These are phyloP conservation scores for Dermatemys mawii DNA, from an alignment of 2,113 vertebrate genomes.

Conservation along the genomic window DNA sequence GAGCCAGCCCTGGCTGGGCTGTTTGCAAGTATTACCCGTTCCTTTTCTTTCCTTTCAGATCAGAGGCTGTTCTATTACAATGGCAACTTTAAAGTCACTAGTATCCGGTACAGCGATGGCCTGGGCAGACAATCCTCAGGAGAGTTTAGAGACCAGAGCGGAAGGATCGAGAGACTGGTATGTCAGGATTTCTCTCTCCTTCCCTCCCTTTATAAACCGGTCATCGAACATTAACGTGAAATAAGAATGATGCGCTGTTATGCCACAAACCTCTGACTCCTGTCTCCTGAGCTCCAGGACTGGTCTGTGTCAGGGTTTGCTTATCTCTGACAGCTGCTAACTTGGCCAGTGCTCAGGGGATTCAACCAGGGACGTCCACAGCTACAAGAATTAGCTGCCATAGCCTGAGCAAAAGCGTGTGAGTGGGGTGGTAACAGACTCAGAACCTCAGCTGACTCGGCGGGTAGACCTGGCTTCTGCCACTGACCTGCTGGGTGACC, in stretches of 20 bases:
- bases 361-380: rapidly evolving
- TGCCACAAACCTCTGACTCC: neutral
- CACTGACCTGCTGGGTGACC: too few species aligned
- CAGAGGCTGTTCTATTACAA: slow-evolving; percentile 77
- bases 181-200: slow-evolving; percentile 35
- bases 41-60: slow-evolving; percentile 69
- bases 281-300: neutral
- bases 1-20: neutral
- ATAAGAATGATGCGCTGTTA: neutral
- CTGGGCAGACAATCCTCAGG: slow-evolving; percentile 74
- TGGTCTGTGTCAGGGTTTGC: neutral
- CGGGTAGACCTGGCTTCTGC: neutral
- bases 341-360: neutral
- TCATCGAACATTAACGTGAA: neutral
- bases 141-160: slow-evolving; percentile 71
- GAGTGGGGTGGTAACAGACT: too few species aligned
- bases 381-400: neutral
- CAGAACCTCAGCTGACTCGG: too few species aligned
- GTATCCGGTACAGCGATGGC: slow-evolving; percentile 65
- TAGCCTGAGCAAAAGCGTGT: neutral
- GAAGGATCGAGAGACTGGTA: slow-evolving; percentile 79
- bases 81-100: slow-evolving; percentile 70
- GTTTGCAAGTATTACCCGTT: neutral
- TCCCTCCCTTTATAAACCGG: neutral
- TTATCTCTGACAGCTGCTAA: neutral